Conservation (phyloP, 1,140 invertebrate genomes). For the Lepidurus arcticus region DNA sequence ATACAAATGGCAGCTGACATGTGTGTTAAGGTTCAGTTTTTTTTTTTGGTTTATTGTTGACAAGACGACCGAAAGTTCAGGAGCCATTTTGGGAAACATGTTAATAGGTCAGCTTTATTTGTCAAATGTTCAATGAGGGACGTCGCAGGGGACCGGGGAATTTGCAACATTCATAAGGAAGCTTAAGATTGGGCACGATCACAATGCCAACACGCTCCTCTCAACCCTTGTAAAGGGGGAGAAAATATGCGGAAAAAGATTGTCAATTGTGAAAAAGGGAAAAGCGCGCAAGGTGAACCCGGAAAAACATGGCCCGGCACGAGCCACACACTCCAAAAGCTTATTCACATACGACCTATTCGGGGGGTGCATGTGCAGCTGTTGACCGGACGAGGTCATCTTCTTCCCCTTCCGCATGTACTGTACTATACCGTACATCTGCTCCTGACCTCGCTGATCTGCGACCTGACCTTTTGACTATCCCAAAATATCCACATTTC, state of each 20-base stretch:
- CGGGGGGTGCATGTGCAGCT: conserved; percentile 1
- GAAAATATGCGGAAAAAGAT: conserved; percentile 22
- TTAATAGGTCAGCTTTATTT: conserved; percentile 19
- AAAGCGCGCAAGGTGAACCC: conserved; percentile 17
- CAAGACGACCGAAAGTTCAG: background rate
- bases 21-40: background rate
- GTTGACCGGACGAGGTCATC: conserved; percentile 1
- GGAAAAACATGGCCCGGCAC: conserved; percentile 17
- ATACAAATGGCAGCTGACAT: background rate
- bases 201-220: background rate
- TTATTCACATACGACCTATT: conserved; percentile 20
- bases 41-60: conserved; percentile 16
- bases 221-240: background rate
- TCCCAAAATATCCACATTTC: background rate
- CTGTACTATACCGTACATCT: background rate
- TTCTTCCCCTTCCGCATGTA: conserved; percentile 14
- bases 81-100: conserved; percentile 6
- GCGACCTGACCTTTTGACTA: background rate
- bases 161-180: conserved; percentile 13
- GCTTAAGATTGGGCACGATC: background rate
- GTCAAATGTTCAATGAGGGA: background rate
- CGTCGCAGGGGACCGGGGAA: background rate
- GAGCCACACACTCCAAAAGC: background rate
- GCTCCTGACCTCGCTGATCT: conserved; percentile 13
- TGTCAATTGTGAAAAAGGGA: background rate